phyloP scores from a whole-genome alignment of 2,113 vertebrate species.

The Rhinogobius similis region DNA sequence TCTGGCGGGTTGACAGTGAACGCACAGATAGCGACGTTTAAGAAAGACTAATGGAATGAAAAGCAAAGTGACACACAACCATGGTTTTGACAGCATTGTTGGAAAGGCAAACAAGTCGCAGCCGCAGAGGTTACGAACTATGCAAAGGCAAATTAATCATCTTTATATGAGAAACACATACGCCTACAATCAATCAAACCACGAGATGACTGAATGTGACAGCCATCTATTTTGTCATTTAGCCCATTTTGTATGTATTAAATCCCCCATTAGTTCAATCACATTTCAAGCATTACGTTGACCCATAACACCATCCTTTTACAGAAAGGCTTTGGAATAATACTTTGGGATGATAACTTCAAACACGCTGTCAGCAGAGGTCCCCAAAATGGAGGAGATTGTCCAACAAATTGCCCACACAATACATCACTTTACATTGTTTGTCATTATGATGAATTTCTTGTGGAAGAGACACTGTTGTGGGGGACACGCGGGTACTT shows the following conservation, averaged over 20 bases:
- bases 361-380: conserved; percentile 6
- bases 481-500: neutral
- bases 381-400: neutral
- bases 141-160: conserved; percentile 72
- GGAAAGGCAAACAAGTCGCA: conserved; percentile 65
- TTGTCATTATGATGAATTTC: conserved; percentile 1
- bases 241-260: conserved; percentile 56
- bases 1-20: conserved; percentile 11
- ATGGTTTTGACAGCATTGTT: conserved; percentile 43
- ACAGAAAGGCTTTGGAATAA: conserved; percentile 34
- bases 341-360: conserved; percentile 20
- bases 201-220: conserved; percentile 63
- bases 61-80: conserved; percentile 71
- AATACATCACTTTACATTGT: neutral
- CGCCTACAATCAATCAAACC: conserved; percentile 69
- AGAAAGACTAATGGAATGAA: conserved; percentile 67
- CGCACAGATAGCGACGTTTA: conserved; percentile 30
- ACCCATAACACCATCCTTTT: conserved; percentile 40
- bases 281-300: conserved; percentile 55
- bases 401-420: conserved; percentile 1
- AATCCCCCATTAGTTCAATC: conserved; percentile 59
- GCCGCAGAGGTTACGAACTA: conserved; percentile 70
- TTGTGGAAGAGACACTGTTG: neutral
- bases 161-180: conserved; percentile 63
- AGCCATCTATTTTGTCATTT: conserved; percentile 65